Percentiles rank a stretch among this genome's conserved stretches.
phyloP scores from a whole-genome alignment of 2,113 vertebrate genomes.

The Oryzias celebensis region DNA sequence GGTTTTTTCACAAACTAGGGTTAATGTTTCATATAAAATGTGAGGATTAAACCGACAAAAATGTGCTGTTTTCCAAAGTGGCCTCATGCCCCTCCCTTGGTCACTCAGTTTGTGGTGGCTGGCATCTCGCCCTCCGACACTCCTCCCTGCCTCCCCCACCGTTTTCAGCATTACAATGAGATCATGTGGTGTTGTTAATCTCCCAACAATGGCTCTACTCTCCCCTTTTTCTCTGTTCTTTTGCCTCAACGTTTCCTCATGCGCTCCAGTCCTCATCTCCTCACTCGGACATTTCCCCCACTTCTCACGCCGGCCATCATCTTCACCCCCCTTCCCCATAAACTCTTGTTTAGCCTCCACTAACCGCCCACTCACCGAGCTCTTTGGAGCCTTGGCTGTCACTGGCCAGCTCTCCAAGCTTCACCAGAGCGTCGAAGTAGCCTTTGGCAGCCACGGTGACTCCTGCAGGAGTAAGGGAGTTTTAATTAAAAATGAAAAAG shows the following conservation, averaged over 20 bases:
- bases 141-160: constrained; percentile 76
- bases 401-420: constrained; percentile 84
- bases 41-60: neutral
- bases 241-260: constrained; percentile 59
- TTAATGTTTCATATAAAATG: neutral
- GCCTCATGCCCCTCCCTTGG: constrained; percentile 48
- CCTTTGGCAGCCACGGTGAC: constrained; percentile 85
- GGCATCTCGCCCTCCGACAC: constrained; percentile 75
- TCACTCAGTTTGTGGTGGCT: constrained; percentile 72
- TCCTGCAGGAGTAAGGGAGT: constrained; percentile 62
- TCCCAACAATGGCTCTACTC: constrained; percentile 81
- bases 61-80: constrained; percentile 33
- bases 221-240: constrained; percentile 67
- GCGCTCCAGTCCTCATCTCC: constrained; percentile 55
- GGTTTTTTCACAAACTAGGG: neutral
- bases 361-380: constrained; percentile 77
- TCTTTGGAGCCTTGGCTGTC: constrained; percentile 88
- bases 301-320: constrained; percentile 24
- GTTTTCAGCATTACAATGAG: constrained; percentile 82
- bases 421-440: constrained; percentile 86
- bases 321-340: constrained; percentile 18
- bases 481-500: neutral
- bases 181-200: constrained; percentile 87
- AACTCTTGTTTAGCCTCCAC: constrained; percentile 17
- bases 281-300: constrained; percentile 4